A percentile compares a stretch with the other conserved stretches of the same genome.
These are phyloP conservation scores for Chrosomus eos DNA, from an alignment of 2,797 vertebrate species.

Conservation along the genomic window DNA sequence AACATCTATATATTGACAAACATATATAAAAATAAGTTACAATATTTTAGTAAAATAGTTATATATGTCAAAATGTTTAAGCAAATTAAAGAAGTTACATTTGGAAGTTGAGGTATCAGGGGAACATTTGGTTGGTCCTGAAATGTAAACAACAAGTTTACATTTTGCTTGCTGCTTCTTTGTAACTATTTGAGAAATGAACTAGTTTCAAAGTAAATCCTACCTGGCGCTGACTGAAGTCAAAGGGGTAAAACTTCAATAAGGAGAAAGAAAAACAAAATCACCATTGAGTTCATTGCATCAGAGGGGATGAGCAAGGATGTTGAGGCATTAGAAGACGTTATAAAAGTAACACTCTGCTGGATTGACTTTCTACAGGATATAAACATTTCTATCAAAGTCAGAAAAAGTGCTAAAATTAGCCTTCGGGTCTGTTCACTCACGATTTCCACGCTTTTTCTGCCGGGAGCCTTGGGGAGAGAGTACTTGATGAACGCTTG, in stretches of 20 bases:
- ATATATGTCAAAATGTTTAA: background rate
- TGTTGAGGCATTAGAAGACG: background rate
- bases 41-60: background rate
- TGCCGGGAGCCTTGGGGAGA: conserved; percentile 78
- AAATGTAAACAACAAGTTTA: conserved; percentile 49
- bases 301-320: background rate
- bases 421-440: conserved; percentile 52
- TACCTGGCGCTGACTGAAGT: conserved; percentile 76
- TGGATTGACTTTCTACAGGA: background rate
- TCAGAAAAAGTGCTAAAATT: background rate
- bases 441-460: conserved; percentile 82
- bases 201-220: background rate
- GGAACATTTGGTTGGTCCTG: conserved; percentile 72
- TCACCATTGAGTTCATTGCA: background rate
- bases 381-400: background rate
- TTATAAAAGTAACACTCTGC: background rate
- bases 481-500: conserved; percentile 79
- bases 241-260: conserved; percentile 79
- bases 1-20: conserved; percentile 64
- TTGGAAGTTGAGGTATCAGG: conserved; percentile 66
- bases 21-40: background rate
- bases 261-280: conserved; percentile 40
- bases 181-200: background rate
- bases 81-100: conserved; percentile 56
- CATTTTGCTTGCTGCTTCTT: background rate